Base-by-base conservation (phyloP, 2,797 vertebrate genomes). In the Anguilla anguilla region DNA sequence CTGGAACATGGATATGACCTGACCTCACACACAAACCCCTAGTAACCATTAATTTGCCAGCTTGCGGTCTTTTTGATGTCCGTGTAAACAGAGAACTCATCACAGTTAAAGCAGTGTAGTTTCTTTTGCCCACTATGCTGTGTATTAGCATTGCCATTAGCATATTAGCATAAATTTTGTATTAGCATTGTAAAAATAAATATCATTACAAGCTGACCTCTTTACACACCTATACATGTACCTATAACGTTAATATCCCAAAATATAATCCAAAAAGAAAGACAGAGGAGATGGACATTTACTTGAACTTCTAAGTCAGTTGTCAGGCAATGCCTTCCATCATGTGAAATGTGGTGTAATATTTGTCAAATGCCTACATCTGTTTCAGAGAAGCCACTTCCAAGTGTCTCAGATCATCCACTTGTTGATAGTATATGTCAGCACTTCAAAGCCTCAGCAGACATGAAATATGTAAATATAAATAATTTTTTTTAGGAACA, bases 361-460 rank as follows among this genome's bases (percentile, higher is more conserved):
- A 81, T 81, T 43, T 46, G 39, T 81, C 35, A 81, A 81, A 49
- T 11, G 72, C 28, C 39, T 35, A 17, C 72, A 81, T 81, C 77
- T 81, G 35, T 81, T 43, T 7, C 22, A 39, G 15, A 43, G 77
- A 81, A 15, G 17, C 39, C 39, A 46, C 35, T 43, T 46, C 35
- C 35, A 81, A 81, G n/a, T 46, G 35, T 19, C 39, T 43, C 77
- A 74, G 3, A 74, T 74, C 72, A 74, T 49, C 35, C 74, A 81
- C 39, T 35, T 46, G 39, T 22, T 39, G 39, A 81, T 46, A 43
- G 6, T 49, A 5, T 15, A 46, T 81, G 17, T 81, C 77, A 19
- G 15, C 77, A 43, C 17, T 35, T 81, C 77, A 81, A 81, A 81
- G 77, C 77, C 13, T 81, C 77, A 46, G 39, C 17, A 81, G 77